Percentiles rank a stretch among this genome's conserved stretches.
These are phyloP conservation scores for Bothrops alternatus DNA, from an alignment of 2,797 vertebrate genomes.

Conservation along the genomic window DNA sequence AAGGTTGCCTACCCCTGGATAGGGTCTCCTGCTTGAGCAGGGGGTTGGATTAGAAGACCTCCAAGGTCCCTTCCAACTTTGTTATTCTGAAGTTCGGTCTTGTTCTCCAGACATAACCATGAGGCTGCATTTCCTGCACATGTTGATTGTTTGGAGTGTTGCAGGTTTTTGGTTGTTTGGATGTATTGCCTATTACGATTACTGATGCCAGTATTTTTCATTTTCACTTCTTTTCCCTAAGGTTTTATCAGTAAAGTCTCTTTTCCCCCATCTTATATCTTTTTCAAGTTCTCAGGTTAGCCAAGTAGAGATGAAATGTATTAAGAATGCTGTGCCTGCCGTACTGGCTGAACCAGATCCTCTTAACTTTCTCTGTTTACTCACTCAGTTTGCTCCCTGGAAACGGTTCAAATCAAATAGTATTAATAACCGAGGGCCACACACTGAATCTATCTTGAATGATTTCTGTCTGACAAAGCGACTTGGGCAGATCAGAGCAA, in stretches of 20 bases:
- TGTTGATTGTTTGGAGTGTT: background rate
- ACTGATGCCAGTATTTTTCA: background rate
- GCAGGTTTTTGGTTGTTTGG: background rate
- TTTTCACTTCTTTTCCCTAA: background rate
- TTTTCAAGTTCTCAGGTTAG: background rate
- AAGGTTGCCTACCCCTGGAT: too few relatives aligned
- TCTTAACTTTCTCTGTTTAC: background rate
- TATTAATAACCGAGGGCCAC: background rate
- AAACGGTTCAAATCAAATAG: background rate
- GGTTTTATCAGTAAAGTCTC: background rate
- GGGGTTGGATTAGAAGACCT: background rate
- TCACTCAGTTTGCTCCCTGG: background rate
- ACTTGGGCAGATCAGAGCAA: background rate
- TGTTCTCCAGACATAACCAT: background rate
- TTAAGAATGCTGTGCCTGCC: background rate
- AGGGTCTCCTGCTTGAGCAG: background rate
- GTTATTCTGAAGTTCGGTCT: background rate
- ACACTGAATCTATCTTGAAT: background rate
- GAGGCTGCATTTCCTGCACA: background rate
- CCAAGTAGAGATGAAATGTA: background rate
- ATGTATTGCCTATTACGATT: background rate
- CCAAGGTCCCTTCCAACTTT: background rate
- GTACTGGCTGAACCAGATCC: background rate
- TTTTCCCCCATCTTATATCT: rapidly evolving
- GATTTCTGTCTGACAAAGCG: background rate